phyloP scores from a whole-genome alignment of 1,140 invertebrate genomes.

The Drosophila subobscura region DNA sequence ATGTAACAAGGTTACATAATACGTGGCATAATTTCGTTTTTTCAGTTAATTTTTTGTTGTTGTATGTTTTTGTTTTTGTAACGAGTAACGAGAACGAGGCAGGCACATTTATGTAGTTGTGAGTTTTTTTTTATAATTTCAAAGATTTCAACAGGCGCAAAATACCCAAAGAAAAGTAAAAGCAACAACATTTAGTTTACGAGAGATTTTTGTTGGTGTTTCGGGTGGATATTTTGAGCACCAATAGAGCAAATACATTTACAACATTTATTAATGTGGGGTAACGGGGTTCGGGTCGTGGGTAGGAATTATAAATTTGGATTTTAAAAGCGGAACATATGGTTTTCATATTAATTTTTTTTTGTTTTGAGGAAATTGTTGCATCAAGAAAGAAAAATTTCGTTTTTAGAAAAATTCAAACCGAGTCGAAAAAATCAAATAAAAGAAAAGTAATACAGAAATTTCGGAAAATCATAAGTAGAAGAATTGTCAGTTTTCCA shows the following conservation, averaged over 20 bases:
- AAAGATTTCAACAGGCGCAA: slow-evolving; percentile 75
- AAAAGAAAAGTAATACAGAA: slow-evolving; percentile 31
- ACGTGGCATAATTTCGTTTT: slow-evolving; percentile 48
- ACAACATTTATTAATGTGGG: slow-evolving; percentile 78
- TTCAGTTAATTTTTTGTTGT: slow-evolving; percentile 3
- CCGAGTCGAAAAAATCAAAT: slow-evolving; percentile 43
- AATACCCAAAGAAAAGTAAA: slow-evolving; percentile 66
- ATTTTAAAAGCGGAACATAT: slow-evolving; percentile 47
- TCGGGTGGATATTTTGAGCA: slow-evolving; percentile 61
- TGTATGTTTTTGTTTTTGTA: slow-evolving; percentile 53
- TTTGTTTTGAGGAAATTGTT: slow-evolving; percentile 39
- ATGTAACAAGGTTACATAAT: slow-evolving; percentile 78
- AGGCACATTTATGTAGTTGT: slow-evolving; percentile 73
- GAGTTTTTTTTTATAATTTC: slow-evolving; percentile 34
- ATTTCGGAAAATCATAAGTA: slow-evolving; percentile 45
- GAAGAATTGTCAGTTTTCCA: slow-evolving; percentile 77
- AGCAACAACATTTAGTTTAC: slow-evolving; percentile 80
- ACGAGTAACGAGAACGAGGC: slow-evolving; percentile 76
- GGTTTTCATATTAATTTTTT: slow-evolving; percentile 31
- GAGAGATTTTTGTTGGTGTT: slow-evolving; percentile 63
- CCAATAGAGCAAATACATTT: slow-evolving; percentile 78
- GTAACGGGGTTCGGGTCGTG: slow-evolving; percentile 26
- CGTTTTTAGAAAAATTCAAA: slow-evolving; percentile 31
- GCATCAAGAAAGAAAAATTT: slow-evolving; percentile 51
- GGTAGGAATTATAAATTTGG: slow-evolving; percentile 49